These are phyloP conservation scores for Ips typographus DNA, from an alignment of 1,140 invertebrate genomes.

Conservation along the genomic window DNA sequence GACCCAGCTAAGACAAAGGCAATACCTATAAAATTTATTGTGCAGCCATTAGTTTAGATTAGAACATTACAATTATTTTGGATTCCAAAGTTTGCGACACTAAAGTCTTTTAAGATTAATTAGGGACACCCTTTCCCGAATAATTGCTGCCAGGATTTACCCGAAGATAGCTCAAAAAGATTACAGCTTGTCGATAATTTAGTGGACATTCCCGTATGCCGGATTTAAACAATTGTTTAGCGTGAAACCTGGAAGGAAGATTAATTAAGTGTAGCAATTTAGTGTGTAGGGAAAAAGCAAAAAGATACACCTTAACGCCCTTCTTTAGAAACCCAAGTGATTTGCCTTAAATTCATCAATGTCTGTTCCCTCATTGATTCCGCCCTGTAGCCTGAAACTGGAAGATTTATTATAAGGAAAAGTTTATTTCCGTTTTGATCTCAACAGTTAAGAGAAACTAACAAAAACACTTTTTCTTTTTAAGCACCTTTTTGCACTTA, in stretches of 20 bases:
- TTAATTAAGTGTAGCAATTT: too few species aligned
- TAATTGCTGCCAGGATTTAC: too few species aligned
- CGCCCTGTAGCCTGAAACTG: conserved; percentile 9
- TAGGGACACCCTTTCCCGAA: not conserved
- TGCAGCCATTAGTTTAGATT: not conserved
- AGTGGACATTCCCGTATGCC: too few species aligned
- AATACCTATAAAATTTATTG: not conserved
- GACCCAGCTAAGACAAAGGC: not conserved
- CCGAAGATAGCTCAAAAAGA: too few species aligned
- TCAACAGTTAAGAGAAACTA: not conserved
- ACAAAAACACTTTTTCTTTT: not conserved
- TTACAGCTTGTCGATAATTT: too few species aligned
- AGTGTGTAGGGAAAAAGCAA: too few species aligned
- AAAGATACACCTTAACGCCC: not conserved
- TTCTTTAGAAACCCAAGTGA: conserved; percentile 1
- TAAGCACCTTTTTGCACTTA: not conserved
- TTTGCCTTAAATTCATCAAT: conserved; percentile 23
- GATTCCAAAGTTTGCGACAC: not conserved
- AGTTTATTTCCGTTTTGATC: conserved; percentile 3
- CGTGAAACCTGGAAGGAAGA: too few species aligned
- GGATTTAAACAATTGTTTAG: too few species aligned
- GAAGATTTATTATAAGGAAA: conserved; percentile 7
- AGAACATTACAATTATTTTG: conserved; percentile 1
- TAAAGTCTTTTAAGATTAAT: not conserved
- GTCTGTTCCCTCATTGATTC: conserved; percentile 15